Conservation (phyloP, 2,113 vertebrate genomes). For the Trinectes maculatus region DNA sequence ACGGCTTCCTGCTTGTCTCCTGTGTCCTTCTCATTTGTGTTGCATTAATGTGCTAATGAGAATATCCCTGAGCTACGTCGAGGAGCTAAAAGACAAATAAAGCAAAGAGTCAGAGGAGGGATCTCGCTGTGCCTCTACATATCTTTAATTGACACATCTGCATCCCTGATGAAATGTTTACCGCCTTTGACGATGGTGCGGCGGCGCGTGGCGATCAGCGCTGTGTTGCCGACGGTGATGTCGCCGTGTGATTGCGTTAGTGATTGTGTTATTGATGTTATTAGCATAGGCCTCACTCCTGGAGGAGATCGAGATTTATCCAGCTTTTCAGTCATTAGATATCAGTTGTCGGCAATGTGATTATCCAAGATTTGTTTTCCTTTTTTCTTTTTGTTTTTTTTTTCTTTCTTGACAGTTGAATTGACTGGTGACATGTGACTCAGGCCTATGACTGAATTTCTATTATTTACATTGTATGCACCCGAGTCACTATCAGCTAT, state of each 20-base stretch:
- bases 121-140: conserved; percentile 65
- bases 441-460: neutral
- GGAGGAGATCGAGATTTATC: conserved; percentile 5
- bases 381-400: neutral
- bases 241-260: conserved; percentile 65
- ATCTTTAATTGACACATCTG: conserved; percentile 84
- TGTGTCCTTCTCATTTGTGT: conserved; percentile 70
- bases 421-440: neutral
- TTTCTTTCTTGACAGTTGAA: neutral
- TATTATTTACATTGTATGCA: neutral
- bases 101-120: conserved; percentile 59
- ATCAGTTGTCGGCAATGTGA: neutral
- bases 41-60: conserved; percentile 81
- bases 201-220: conserved; percentile 57
- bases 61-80: conserved; percentile 77
- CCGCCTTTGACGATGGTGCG: conserved; percentile 66
- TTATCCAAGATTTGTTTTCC: conserved; percentile 7
- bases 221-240: conserved; percentile 70
- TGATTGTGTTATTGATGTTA: conserved; percentile 70
- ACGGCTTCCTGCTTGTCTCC: conserved; percentile 51
- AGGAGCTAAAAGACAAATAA: conserved; percentile 72
- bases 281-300: conserved; percentile 43
- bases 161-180: conserved; percentile 83
- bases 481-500: neutral
- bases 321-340: conserved; percentile 1